These are phyloP conservation scores for Cebus imitator DNA, from an alignment of 2,113 vertebrate species.

Conservation along the genomic window DNA sequence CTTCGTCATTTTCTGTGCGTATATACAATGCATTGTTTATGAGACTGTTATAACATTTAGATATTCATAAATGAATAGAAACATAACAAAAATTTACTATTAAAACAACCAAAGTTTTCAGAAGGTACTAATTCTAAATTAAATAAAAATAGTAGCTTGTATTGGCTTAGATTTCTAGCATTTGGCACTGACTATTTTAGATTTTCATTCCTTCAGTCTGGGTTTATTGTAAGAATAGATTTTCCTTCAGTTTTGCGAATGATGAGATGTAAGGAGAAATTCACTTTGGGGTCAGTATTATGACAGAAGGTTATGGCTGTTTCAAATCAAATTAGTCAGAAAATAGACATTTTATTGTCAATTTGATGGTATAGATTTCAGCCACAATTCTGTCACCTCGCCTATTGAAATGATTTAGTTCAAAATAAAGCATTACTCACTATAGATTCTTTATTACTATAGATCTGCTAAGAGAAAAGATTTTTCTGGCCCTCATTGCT, in stretches of 20 bases:
- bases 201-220: constrained; percentile 54
- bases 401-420: constrained; percentile 56
- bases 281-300: constrained; percentile 63
- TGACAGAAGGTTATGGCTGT: neutral
- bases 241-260: constrained; percentile 73
- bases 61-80: constrained; percentile 72
- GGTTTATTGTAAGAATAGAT: constrained; percentile 63
- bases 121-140: constrained; percentile 71
- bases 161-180: constrained; percentile 59
- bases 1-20: constrained; percentile 54
- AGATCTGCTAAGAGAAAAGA: constrained; percentile 20
- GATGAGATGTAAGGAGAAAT: constrained; percentile 52
- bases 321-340: constrained; percentile 65
- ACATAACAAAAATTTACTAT: neutral
- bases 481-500: constrained; percentile 2
- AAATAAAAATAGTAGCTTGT: constrained; percentile 54
- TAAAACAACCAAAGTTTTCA: constrained; percentile 75
- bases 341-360: constrained; percentile 57
- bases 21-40: constrained; percentile 52
- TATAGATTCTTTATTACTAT: constrained; percentile 70
- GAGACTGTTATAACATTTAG: constrained; percentile 74
- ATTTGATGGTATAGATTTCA: constrained; percentile 57
- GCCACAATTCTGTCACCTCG: constrained; percentile 8
- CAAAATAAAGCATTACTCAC: constrained; percentile 49
- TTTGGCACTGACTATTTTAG: constrained; percentile 72